phyloP scores from a whole-genome alignment of 1,140 invertebrate genomes.

The Kradibia gibbosae region DNA sequence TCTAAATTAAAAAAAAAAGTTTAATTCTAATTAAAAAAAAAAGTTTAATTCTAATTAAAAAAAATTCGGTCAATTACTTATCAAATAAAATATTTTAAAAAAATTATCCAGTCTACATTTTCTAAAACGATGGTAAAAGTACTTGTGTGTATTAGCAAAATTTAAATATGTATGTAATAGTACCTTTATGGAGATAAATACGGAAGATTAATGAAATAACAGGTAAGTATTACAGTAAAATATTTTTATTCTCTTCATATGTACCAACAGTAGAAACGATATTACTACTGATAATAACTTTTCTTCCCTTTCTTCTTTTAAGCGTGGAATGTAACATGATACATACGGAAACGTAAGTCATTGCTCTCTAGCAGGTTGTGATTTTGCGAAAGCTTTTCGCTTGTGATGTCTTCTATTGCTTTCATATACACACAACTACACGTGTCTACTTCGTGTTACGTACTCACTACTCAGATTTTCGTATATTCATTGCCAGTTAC shows the following conservation, averaged over 20 bases:
- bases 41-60: too few relatives aligned
- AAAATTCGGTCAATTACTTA: too few relatives aligned
- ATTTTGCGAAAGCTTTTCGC: conserved; percentile 33
- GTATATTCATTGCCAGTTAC: background rate
- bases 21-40: too few relatives aligned
- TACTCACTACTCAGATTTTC: background rate
- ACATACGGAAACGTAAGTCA: background rate
- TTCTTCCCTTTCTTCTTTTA: background rate
- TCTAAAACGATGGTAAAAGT: too few relatives aligned
- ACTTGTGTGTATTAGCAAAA: too few relatives aligned
- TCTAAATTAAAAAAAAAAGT: too few relatives aligned
- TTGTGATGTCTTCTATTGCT: background rate
- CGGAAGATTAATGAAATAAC: conserved; percentile 18
- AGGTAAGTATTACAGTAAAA: background rate
- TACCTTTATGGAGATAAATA: too few relatives aligned
- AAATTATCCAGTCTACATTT: too few relatives aligned
- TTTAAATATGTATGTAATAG: too few relatives aligned
- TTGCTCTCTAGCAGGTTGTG: background rate
- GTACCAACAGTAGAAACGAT: background rate
- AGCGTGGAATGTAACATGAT: background rate
- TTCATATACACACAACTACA: background rate
- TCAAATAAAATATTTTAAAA: too few relatives aligned
- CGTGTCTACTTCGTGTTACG: too few relatives aligned
- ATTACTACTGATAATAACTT: conserved; percentile 1
- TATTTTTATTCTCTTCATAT: background rate